Evolutionary conservation across 2,113 vertebrate species (phyloP).

Genomic region (Vireo altiloquus): DNA sequence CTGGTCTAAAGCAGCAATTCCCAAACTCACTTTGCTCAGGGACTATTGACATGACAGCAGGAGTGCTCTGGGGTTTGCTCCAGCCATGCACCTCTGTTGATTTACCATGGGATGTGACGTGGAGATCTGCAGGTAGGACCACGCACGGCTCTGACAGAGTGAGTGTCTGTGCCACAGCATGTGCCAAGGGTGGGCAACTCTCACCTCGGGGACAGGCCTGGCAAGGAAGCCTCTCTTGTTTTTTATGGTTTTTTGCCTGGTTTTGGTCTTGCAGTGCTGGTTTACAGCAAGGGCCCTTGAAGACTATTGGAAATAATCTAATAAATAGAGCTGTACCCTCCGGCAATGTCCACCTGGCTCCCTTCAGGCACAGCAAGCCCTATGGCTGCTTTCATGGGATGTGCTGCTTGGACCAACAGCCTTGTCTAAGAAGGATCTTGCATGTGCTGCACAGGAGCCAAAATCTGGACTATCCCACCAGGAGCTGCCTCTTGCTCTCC

Average conservation of each 20-base stretch:
- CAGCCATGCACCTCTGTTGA: accelerated
- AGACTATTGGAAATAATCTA: neutral
- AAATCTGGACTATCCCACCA: neutral
- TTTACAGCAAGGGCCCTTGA: neutral
- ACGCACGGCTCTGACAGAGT: accelerated
- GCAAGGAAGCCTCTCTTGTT: neutral
- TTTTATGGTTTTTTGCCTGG: neutral
- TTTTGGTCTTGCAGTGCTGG: neutral
- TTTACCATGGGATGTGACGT: neutral
- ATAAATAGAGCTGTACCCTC: accelerated
- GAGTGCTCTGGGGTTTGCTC: neutral
- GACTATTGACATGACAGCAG: neutral
- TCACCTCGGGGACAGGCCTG: neutral
- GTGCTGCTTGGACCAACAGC: neutral
- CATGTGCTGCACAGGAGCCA: neutral
- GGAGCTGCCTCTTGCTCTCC: neutral
- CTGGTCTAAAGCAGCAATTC: neutral
- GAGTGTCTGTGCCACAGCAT: neutral
- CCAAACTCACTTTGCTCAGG: neutral
- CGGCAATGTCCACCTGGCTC: accelerated
- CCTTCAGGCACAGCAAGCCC: neutral
- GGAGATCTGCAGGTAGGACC: neutral
- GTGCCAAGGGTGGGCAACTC: neutral
- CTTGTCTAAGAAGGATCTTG: neutral
- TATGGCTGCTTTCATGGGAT: neutral